Base-by-base conservation (phyloP, 1,140 invertebrate genomes). In the Lordiphosa clarofinis region DNA sequence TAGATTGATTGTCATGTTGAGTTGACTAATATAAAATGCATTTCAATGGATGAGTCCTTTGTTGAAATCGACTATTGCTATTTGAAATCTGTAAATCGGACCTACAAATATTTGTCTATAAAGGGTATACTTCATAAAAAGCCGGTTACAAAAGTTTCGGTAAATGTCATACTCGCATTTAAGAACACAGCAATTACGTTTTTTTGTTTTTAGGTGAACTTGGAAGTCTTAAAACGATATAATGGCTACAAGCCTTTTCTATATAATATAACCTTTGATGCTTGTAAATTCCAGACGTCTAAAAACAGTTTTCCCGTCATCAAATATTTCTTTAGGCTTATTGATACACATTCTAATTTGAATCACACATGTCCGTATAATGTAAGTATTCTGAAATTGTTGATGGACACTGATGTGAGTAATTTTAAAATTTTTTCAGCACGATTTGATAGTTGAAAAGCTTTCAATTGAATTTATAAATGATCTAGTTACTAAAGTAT, bases 241-340 rank as follows among this genome's bases (percentile, higher is more conserved):
- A 52, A 52, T 37, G 48, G 48, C 8, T 52, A 39, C n/a, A 38
- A 39, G 19, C 48, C 48, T 10, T 39, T 52, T 52, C 13, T 38
- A 9, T 52, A 38, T 52, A 36, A 52, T 7, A 8, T 52, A 0
- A 52, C 48, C 15, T 10, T 52, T 9, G 48, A 52, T 38, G 48
- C 8, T n/a, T 52, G 48, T 5, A 52, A 52, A 52, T 52, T 52
- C 6, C 3, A 24, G 5, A 7, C 33, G 3, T 19, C 12, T 37
- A 24, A 21, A 13, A 39, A 24, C 36, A 52, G 5, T 7, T 24
- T 38, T 28, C 48, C 48, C 35, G 8, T 39, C 7, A 5, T 7
- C n/a, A 39, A 4, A n/a, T 52, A 19, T 39, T 21, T 39, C 0
- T 28, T 10, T 9, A 21, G 33, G 4, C 2, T 37, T 6, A n/a